A percentile compares a stretch with the other conserved stretches of the same genome.
These are phyloP conservation scores for Drosophila sordidula DNA, from an alignment of 2,888 invertebrate genomes.

Conservation along the genomic window DNA sequence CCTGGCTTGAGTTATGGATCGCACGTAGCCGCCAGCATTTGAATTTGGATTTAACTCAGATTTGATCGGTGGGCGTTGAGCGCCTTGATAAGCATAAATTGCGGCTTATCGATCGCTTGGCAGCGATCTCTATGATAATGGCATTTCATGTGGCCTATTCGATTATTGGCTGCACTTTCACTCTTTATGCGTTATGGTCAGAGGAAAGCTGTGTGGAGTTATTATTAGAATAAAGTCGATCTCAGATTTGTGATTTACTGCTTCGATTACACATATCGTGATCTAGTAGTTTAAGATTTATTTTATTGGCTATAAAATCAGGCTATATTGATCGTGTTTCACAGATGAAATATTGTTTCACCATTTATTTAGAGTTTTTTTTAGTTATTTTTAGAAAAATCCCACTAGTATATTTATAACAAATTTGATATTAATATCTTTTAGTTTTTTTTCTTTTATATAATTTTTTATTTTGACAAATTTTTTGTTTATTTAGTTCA, in stretches of 20 bases:
- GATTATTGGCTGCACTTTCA: slow-evolving; percentile 40
- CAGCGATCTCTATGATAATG: slow-evolving; percentile 45
- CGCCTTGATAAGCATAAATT: slow-evolving; percentile 70
- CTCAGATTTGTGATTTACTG: too few species aligned
- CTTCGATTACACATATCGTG: too few species aligned
- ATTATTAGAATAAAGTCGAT: slow-evolving; percentile 3
- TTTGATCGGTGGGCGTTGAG: slow-evolving; percentile 58
- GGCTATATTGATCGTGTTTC: background rate
- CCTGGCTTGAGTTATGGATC: slow-evolving; percentile 30
- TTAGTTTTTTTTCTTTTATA: too few species aligned
- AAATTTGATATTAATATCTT: too few species aligned
- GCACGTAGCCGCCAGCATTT: slow-evolving; percentile 50
- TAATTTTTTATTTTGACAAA: too few species aligned
- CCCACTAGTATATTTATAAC: too few species aligned
- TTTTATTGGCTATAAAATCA: background rate
- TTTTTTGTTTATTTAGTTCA: too few species aligned
- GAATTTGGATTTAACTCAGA: slow-evolving; percentile 22
- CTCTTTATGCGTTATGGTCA: slow-evolving; percentile 14
- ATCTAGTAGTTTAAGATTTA: background rate
- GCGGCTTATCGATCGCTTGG: slow-evolving; percentile 56
- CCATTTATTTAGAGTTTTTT: background rate
- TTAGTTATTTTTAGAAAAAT: too few species aligned
- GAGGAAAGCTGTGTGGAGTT: background rate
- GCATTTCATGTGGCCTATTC: slow-evolving; percentile 10
- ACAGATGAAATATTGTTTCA: background rate